Evolutionary conservation across 1,140 invertebrate genomes (phyloP), one percentile per base, ranked within the genome.

Genomic region (Caenorhabditis elegans): DNA sequence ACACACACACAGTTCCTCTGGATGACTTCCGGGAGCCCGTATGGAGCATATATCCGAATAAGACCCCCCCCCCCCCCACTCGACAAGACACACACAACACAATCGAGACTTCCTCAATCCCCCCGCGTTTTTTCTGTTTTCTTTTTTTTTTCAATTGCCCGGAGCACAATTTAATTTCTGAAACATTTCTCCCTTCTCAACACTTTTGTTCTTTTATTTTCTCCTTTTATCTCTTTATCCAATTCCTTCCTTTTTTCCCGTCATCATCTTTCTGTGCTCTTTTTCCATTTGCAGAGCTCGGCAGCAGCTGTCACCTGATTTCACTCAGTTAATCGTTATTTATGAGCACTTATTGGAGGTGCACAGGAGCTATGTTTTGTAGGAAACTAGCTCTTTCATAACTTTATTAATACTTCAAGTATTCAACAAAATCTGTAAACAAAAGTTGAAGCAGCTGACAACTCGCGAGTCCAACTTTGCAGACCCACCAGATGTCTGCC

Each of bases 11-110:
- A 53, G 49, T 53, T 53, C n/a, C n/a, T 53, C 49, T 53, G 49
- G 49, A 53, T 53, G 49, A 53, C 49, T 53, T 53, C 49, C 49
- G 49, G 49, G 49, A 53, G n/a, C n/a, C n/a, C n/a, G n/a, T n/a
- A n/a, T n/a, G n/a, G n/a, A n/a, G n/a, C n/a, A n/a, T n/a, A n/a
- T n/a, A n/a, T n/a, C n/a, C n/a, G n/a, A n/a, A n/a, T n/a, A n/a
- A n/a, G n/a, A n/a, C n/a, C n/a, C n/a, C n/a, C n/a, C n/a, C n/a
- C n/a, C n/a, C n/a, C n/a, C n/a, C n/a, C n/a, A n/a, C n/a, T n/a
- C 22, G 13, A 53, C 22, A 53, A 53, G n/a, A 53, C 24, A 26
- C 19, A 53, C 22, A 53, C 24, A 26, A 28, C 10, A 49, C 47
- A 49, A 49, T 49, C 47, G 47, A 53, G 49, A 53, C 49, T 53